A percentile compares a stretch with the other conserved stretches of the same genome.
Evolutionary conservation across 2,888 invertebrate species (phyloP).

Genomic region (Micoletzkya japonica): DNA sequence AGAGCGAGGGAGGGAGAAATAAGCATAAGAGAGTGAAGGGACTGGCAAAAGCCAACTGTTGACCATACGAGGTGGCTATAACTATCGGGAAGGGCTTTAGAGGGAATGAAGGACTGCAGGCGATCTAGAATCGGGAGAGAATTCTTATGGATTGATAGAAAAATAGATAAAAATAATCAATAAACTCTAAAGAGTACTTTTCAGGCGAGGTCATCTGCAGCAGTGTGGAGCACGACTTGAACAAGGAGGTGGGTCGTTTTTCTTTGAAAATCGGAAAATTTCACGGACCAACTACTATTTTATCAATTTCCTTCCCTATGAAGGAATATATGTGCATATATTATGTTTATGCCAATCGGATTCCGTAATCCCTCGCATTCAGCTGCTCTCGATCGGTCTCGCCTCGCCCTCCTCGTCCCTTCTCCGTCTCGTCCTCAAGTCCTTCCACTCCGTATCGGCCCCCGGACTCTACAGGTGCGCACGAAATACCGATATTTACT

Average conservation of each 20-base stretch:
- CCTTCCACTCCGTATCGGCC: neutral
- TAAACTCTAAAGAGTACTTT: neutral
- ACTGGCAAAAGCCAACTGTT: neutral
- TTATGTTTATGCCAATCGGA: too few relatives aligned
- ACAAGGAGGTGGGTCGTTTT: constrained; percentile 1
- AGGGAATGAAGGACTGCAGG: too few relatives aligned
- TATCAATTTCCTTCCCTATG: neutral
- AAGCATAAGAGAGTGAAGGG: too few relatives aligned
- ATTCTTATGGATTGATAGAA: too few relatives aligned
- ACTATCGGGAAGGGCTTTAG: too few relatives aligned
- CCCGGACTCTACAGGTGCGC: neutral
- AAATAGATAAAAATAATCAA: neutral
- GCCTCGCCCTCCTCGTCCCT: constrained; percentile 9
- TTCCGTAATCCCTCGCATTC: neutral
- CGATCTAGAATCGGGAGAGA: too few relatives aligned
- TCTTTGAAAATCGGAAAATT: too few relatives aligned
- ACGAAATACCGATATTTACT: too few relatives aligned
- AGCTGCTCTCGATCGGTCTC: constrained; percentile 8
- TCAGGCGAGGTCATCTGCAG: constrained; percentile 21
- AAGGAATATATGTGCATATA: too few relatives aligned
- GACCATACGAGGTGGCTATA: neutral
- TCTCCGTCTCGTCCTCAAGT: constrained; percentile 5
- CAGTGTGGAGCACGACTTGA: neutral
- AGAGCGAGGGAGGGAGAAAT: too few relatives aligned
- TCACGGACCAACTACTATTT: too few relatives aligned